Base-by-base conservation (phyloP, 2,888 invertebrate genomes). In the Andricus quercusramuli region DNA sequence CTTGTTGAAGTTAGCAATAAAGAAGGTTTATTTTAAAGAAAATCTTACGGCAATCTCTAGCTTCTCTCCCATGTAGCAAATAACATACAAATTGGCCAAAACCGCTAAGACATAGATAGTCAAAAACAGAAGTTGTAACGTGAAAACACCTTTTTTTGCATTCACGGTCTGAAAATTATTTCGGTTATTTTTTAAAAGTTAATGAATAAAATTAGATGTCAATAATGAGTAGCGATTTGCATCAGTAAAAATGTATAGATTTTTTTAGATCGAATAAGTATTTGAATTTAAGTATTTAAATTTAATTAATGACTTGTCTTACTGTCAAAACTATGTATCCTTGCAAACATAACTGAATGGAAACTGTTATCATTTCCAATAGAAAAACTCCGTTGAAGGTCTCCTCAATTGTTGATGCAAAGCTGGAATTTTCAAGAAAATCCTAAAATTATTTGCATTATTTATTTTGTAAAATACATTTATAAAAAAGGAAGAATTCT, bases 301-400 rank as follows among this genome's bases (percentile, higher is more conserved):
- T 8, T 41, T 41, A 41, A 13, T 13, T 13, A 44, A 44, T 44
- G 15, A 44, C 13, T 44, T 13, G 66, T 59, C 82, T 67, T 80
- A 87, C 88, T 56, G 79, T 80, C 56, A 87, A 80, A 79, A 85
- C 82, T 13, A 80, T 85, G 59, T 85, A 90, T 68, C 86, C 89
- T 59, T 86, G 87, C 1, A 87, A 76, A 41, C 87, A 89, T 51
- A 86, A 82, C 29, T 85, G 83, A 8, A 85, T 70, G 1, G 84
- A 83, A 70, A 78, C 84, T 6, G 80, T 77, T 11, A 85, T 8
- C 56, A 83, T 85, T 77, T 86, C 86, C 11, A 79, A 78, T 3
- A 88, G 83, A 47, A 88, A 80, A 44, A 84, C 85, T 6, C 82
- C 9, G 29, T 87, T 88, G 79, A 90, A 88, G 1, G 85, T 79